Percentiles rank a stretch among this genome's conserved stretches.
phyloP scores from a whole-genome alignment of 2,113 vertebrate species.

The Barbus barbus region DNA sequence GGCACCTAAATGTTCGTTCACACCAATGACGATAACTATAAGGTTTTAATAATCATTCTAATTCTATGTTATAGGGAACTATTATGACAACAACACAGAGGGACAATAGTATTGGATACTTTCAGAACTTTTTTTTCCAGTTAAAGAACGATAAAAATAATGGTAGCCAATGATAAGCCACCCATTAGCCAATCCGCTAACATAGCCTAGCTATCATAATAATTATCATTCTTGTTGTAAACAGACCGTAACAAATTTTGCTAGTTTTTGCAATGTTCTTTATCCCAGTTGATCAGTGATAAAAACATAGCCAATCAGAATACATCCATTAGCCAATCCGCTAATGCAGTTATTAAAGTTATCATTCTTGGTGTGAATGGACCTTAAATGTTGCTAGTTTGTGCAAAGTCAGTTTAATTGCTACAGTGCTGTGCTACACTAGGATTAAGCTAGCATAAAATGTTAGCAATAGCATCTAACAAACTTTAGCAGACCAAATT shows the following conservation, averaged over 20 bases:
- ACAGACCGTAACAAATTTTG: neutral
- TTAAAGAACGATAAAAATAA: neutral
- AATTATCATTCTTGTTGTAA: neutral
- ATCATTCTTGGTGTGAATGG: neutral
- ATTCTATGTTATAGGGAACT: no score
- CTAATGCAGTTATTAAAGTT: neutral
- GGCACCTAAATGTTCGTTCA: no score
- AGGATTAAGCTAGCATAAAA: neutral
- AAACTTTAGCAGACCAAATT: neutral
- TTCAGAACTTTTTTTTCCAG: neutral
- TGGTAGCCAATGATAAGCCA: neutral
- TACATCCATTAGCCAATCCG: neutral
- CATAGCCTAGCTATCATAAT: neutral
- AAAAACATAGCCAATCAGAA: neutral
- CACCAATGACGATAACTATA: no score
- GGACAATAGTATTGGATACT: neutral
- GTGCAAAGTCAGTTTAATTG: neutral
- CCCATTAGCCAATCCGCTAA: neutral
- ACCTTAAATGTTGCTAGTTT: neutral
- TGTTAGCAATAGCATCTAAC: neutral
- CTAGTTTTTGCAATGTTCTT: neutral
- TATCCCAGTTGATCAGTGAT: neutral
- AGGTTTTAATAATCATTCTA: neutral
- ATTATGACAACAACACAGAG: neutral
- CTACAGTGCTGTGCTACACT: neutral